These are phyloP conservation scores for Pseudopodoces humilis DNA, from an alignment of 2,113 vertebrate species.

Conservation along the genomic window DNA sequence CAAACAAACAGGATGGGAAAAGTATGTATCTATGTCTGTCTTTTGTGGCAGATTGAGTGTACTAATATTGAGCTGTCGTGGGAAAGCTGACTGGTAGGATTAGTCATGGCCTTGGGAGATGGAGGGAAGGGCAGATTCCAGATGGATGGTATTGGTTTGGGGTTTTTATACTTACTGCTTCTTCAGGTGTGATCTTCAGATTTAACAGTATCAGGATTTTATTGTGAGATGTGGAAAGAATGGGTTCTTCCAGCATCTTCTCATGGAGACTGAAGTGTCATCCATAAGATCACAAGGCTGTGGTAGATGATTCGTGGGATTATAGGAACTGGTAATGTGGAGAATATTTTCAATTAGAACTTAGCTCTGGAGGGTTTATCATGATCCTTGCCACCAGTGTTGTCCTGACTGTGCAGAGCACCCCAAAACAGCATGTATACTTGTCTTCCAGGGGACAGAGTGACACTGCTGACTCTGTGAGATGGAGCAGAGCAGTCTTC, in stretches of 20 bases:
- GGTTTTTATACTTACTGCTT: background rate
- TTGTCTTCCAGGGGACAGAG: background rate
- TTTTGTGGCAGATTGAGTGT: background rate
- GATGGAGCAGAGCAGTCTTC: background rate
- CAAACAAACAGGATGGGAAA: background rate
- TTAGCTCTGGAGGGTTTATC: background rate
- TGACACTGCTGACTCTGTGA: background rate
- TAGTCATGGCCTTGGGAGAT: background rate
- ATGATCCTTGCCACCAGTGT: background rate
- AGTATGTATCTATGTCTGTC: background rate
- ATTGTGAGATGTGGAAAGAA: background rate
- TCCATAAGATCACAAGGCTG: accelerated
- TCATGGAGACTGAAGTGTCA: background rate
- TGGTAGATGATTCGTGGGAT: background rate
- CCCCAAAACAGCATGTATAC: accelerated
- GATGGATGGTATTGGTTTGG: background rate
- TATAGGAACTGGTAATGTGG: background rate
- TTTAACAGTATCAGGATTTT: background rate
- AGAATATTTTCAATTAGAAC: background rate
- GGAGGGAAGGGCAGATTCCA: background rate
- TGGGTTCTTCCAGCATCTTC: background rate
- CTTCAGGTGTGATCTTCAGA: background rate
- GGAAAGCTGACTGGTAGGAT: background rate
- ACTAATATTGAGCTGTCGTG: background rate
- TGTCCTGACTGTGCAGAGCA: background rate